phyloP scores from a whole-genome alignment of 2,888 invertebrate genomes.

The Clitarchus hookeri region DNA sequence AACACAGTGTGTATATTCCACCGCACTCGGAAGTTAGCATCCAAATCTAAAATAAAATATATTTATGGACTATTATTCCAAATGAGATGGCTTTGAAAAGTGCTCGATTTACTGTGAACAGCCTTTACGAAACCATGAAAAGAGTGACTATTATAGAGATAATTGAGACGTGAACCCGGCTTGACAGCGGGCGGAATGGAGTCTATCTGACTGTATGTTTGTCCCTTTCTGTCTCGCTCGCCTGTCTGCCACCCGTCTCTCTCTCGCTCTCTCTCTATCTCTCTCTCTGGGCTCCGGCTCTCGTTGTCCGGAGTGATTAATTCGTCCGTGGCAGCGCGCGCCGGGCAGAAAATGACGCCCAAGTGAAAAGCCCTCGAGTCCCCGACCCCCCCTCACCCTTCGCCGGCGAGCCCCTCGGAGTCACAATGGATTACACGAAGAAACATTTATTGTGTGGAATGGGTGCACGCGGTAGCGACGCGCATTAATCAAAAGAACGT shows the following conservation, averaged over 20 bases:
- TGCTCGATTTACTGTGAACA: too few relatives aligned
- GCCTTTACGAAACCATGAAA: too few relatives aligned
- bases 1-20: too few relatives aligned
- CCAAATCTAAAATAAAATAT: too few relatives aligned
- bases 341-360: constrained; percentile 3
- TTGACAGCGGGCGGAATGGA: background rate
- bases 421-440: constrained; percentile 2
- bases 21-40: too few relatives aligned
- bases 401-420: background rate
- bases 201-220: constrained; percentile 8
- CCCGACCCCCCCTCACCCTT: background rate
- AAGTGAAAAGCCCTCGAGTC: background rate
- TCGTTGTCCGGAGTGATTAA: background rate
- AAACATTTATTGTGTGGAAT: background rate
- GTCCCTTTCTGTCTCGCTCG: background rate
- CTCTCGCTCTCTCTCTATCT: too few relatives aligned
- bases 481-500: background rate
- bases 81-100: too few relatives aligned
- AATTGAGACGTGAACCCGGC: background rate
- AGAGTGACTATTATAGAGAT: too few relatives aligned
- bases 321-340: background rate
- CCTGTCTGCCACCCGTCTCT: background rate
- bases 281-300: background rate
- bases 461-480: background rate
- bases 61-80: too few relatives aligned